A percentile compares a stretch with the other conserved stretches of the same genome.
These are phyloP conservation scores for Nipponia nippon DNA, from an alignment of 2,113 vertebrate species.

Conservation along the genomic window DNA sequence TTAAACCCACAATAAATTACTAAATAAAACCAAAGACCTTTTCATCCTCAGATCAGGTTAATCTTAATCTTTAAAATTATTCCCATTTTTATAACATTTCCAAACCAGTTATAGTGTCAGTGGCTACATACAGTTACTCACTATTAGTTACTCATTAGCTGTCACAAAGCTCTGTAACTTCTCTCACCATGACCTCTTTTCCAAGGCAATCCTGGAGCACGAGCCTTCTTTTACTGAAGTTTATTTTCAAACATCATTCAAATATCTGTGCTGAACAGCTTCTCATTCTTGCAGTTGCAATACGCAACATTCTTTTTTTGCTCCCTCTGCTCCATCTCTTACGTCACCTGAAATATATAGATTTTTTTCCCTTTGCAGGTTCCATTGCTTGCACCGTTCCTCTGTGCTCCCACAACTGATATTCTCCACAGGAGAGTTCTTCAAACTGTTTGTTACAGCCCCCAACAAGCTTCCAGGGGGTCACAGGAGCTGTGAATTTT, in stretches of 20 bases:
- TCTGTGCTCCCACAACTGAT: neutral
- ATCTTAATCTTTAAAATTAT: neutral
- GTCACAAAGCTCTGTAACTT: neutral
- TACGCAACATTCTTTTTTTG: neutral
- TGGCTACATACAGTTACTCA: neutral
- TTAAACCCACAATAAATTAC: neutral
- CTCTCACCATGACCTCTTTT: neutral
- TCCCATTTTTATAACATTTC: neutral
- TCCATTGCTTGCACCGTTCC: neutral
- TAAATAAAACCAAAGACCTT: neutral
- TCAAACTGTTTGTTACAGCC: neutral
- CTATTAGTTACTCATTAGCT: neutral
- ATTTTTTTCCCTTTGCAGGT: neutral
- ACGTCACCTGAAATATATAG: neutral
- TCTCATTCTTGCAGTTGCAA: neutral
- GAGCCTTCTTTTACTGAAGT: neutral
- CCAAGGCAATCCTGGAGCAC: neutral
- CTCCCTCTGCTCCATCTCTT: neutral
- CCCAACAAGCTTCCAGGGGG: neutral
- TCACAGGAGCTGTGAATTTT: constrained; percentile 9
- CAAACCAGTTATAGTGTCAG: neutral
- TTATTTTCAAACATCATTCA: neutral
- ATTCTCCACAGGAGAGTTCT: neutral
- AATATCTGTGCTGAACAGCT: neutral
- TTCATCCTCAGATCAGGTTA: neutral